Evolutionary conservation across 2,888 invertebrate species (phyloP), one percentile per base, ranked within the genome.

Genomic region (Stenurella melanura): DNA sequence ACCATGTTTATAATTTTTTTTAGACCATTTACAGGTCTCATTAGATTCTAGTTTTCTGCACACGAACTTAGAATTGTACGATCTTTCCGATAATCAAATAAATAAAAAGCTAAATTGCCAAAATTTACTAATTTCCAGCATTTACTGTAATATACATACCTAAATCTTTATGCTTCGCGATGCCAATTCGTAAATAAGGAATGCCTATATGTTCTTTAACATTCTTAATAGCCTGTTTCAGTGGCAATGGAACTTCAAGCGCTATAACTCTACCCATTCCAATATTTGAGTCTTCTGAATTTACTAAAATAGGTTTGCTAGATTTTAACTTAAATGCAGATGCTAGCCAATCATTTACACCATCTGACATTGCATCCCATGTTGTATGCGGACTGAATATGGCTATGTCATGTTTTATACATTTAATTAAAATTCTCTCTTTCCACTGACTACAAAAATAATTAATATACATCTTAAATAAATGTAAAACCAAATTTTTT

Each of bases 271-370:
- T 90, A 79, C 93, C 93, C 82, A 91, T 90, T 21, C 93, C 93
- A 34, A 90, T 87, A 60, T 87, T 83, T 1, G 91, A 90, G 77
- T 91, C 88, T 61, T 84, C 84, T 42, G 90, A 88, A 34, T 82
- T 83, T 18, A 79, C 78, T 30, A 88, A 56, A 58, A 87, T 83
- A 12, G 87, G 86, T 76, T 75, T 82, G 50, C 74, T 81, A 17
- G 34, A 64, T 64, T 70, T 76, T 7, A 87, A 89, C 79, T 87
- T 85, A 77, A 96, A 95, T 57, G 94, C 93, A 64, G 92, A 91
- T 5, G 95, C 93, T n/a, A 98, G 90, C 97, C 98, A 98, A 89
- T 98, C 98, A 87, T 97, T 98, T 0, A 98, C 95, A 1, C 98
- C 98, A 9, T 95, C 95, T 75, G 90, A 88, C 6, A 96, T 92